Base-by-base conservation (phyloP, 2,113 vertebrate genomes). In the Brachypteracias leptosomus region DNA sequence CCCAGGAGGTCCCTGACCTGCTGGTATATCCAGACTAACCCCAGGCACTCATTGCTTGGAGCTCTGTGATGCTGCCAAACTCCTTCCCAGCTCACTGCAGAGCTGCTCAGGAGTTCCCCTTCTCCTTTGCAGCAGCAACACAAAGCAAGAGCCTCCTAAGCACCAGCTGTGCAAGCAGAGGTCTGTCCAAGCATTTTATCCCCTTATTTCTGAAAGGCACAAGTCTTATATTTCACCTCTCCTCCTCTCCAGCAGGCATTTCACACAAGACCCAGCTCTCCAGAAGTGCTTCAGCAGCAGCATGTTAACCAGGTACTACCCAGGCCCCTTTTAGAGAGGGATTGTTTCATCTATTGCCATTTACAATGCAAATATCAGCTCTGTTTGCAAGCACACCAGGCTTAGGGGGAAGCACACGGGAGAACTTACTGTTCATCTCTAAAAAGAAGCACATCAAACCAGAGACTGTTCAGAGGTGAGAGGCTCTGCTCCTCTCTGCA, bases 351-450 rank as follows among this genome's bases (percentile, higher is more conserved):
- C n/a, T 65, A 52, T 0, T 11, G 72, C 20, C 81, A 88, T 54
- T 93, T 52, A 35, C 70, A 72, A 13, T n/a, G 67, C 85, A 75
- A 88, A 79, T 17, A 36, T 6, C 74, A n/a, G 3, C 16, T n/a
- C 58, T 54, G 85, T 54, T 72, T 68, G n/a, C 90, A 78, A 38
- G 40, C 36, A 24, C 13, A 31, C 13, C 31, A 10, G n/a, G 33
- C 40, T 68, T 33, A 28, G 36, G 18, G 13, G 33, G 25, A 31
- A 44, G 36, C 1, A 13, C 49, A 19, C 1, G 0, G 12, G 4
- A 83, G 35, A 75, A 57, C 77, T 63, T 20, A 19, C 17, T 14
- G 1, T 44, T 28, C 44, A 19, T 6, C 75, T 75, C 58, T 57
- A 38, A 21, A 49, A 59, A 42, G n/a, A 8, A 31, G 19, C 35